Evolutionary conservation across 2,797 vertebrate genomes (phyloP).

Genomic region (Balearica regulorum): DNA sequence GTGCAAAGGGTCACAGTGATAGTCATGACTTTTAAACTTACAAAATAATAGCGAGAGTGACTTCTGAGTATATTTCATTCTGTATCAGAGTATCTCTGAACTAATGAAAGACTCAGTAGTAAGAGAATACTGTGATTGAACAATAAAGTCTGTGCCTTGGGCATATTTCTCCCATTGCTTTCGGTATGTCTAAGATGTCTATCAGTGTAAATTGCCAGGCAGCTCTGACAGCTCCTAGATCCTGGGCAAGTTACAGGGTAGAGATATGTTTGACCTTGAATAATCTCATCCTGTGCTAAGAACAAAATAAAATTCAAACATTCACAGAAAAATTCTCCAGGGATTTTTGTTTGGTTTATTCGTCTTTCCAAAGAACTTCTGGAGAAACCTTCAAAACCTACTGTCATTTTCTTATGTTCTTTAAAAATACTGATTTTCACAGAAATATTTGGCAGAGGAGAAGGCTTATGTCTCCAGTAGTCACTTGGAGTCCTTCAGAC

Average conservation of each 20-base stretch:
- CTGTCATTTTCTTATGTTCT: not conserved
- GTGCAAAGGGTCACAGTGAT: not conserved
- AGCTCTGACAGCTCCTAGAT: not conserved
- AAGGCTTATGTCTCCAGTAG: not conserved
- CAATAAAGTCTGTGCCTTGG: not conserved
- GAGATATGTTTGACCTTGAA: not conserved
- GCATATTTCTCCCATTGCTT: not conserved
- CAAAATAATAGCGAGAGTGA: not conserved
- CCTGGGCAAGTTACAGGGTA: rapidly evolving
- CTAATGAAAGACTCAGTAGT: not conserved
- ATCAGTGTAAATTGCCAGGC: not conserved
- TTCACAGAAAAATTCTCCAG: not conserved
- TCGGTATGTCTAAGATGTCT: not conserved
- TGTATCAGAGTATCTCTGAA: not conserved
- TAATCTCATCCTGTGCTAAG: not conserved
- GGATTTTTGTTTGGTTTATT: not conserved
- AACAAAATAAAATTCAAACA: not conserved
- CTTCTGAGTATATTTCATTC: not conserved
- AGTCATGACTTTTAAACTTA: not conserved
- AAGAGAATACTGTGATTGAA: not conserved
- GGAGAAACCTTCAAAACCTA: not conserved
- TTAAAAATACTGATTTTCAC: not conserved
- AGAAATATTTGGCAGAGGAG: not conserved
- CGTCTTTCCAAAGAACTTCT: not conserved
- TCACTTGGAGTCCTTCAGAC: not conserved